Base-by-base conservation (phyloP, 2,113 vertebrate species). In the Alligator mississippiensis region DNA sequence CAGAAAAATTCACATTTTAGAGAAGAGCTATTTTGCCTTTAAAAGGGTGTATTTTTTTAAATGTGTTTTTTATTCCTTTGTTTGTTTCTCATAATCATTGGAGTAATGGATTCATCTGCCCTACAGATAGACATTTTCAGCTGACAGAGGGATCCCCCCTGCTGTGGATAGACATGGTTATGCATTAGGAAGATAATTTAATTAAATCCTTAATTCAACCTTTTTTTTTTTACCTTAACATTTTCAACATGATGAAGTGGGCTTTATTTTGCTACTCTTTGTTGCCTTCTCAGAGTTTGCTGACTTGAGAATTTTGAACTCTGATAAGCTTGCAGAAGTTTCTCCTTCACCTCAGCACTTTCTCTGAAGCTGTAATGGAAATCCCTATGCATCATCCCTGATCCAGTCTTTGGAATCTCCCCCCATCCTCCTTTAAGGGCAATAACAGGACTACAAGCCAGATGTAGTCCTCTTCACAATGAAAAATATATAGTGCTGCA, bases 31-130 rank as follows among this genome's bases (percentile, higher is more conserved):
- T 28, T 93, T 93, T 88, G 34, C 22, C 86, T 94, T 95, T 81
- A 47, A 79, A 91, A 81, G 78, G 10, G 75, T 30, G 9, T 64
- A 78, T 83, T 57, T 18, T 47, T 82, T 87, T 89, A 38, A 38
- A 63, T 90, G 95, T 89, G 5, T n/a, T 87, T 78, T 83, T 78
- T 84, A 47, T 47, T 86, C 66, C 68, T 80, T 22, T 72, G 30
- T 88, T 78, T 88, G 59, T 88, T 94, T 90, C 77, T 91, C 84
- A 90, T 81, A 86, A 85, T 87, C 16, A 84, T 93, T 70, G 77
- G 89, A 95, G 93, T 66, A 96, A 96, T 92, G 96, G 61, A n/a
- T 90, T 95, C 95, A 54, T 94, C 79, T 95, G 81, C 82, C 96
- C 89, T 95, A 57, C 92, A 95, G 81, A 90, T 77, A 95, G 94